These are phyloP conservation scores for Rostratula benghalensis DNA, from an alignment of 2,113 vertebrate genomes.

Conservation along the genomic window DNA sequence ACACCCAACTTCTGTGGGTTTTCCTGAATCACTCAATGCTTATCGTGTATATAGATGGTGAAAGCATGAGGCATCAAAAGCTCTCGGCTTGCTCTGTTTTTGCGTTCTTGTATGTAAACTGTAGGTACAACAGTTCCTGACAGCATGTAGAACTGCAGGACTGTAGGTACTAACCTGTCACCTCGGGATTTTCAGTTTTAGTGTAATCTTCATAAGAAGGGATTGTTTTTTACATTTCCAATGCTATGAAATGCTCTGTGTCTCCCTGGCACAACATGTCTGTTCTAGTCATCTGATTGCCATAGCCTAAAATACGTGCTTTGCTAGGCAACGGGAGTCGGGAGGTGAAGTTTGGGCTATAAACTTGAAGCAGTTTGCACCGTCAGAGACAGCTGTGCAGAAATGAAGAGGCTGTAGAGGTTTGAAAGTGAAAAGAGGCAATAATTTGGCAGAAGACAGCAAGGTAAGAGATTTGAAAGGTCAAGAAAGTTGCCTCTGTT, in stretches of 20 bases:
- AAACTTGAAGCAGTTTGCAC: not conserved
- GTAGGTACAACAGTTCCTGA: not conserved
- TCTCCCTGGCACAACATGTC: not conserved
- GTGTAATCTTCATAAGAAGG: not conserved
- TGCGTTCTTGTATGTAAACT: not conserved
- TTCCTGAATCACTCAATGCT: not conserved
- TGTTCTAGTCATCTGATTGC: not conserved
- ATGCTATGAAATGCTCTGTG: fast-evolving
- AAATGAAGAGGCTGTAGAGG: not conserved
- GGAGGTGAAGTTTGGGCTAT: constrained; percentile 14
- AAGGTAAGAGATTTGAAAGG: not conserved
- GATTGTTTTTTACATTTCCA: not conserved
- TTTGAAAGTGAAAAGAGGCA: not conserved
- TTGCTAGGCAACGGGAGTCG: not conserved
- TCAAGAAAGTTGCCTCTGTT: not conserved
- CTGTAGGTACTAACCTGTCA: not conserved
- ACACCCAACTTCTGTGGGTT: not conserved
- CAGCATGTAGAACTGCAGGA: not conserved
- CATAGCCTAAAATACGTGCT: not conserved
- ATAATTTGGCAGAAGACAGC: not conserved
- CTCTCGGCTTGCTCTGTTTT: not conserved
- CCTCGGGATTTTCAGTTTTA: not conserved
- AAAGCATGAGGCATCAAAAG: not conserved
- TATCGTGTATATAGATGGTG: not conserved
- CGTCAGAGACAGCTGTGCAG: not conserved